Evolutionary conservation across 2,797 vertebrate genomes (phyloP).

Genomic region (Discoglossus pictus): DNA sequence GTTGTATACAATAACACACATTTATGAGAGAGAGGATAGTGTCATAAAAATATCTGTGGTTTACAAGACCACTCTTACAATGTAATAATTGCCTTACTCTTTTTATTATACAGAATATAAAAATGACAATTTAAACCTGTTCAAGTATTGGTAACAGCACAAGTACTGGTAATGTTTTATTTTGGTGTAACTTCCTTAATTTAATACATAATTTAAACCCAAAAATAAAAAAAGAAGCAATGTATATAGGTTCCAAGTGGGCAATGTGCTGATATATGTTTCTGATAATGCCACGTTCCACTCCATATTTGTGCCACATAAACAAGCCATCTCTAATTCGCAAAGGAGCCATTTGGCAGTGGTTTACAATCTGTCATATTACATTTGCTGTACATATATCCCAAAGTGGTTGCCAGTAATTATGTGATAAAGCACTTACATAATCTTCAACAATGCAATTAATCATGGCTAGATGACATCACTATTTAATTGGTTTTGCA

Average conservation of each 20-base stretch:
- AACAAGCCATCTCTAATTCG: background rate
- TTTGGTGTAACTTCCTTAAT: too few species aligned
- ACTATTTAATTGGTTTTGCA: constrained; percentile 45
- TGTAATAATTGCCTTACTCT: constrained; percentile 20
- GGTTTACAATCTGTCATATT: constrained; percentile 11
- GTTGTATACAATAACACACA: too few species aligned
- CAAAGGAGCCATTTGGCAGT: constrained; percentile 5
- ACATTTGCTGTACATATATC: constrained; percentile 12
- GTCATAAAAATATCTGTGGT: too few species aligned
- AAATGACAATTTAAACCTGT: constrained; percentile 14
- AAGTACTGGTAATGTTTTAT: too few species aligned
- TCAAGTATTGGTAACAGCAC: background rate
- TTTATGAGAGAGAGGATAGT: too few species aligned
- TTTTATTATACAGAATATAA: constrained; percentile 22
- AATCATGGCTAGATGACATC: constrained; percentile 11
- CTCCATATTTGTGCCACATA: background rate
- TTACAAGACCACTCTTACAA: too few species aligned
- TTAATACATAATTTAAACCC: too few species aligned
- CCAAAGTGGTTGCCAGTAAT: constrained; percentile 12
- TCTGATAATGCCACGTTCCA: background rate
- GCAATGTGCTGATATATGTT: background rate
- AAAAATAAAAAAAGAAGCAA: too few species aligned
- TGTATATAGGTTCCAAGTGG: too few species aligned
- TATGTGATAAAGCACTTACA: constrained; percentile 21
- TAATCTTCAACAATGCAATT: constrained; percentile 12